phyloP scores from a whole-genome alignment of 1,140 invertebrate species.

The Drosophila dunni region DNA sequence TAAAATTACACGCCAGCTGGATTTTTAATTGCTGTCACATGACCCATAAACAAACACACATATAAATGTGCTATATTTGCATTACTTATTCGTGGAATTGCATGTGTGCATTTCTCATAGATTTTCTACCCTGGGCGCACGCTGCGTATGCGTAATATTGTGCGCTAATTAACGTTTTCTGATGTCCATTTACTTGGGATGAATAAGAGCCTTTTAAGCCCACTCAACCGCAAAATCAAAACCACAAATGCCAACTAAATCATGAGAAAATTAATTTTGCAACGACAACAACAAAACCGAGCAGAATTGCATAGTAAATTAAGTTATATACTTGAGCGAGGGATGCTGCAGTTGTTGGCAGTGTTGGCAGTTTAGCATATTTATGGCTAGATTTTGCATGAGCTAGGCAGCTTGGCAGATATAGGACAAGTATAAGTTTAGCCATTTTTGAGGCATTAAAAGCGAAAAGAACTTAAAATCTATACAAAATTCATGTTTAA shows the following conservation, averaged over 20 bases:
- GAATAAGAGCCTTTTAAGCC: constrained; percentile 54
- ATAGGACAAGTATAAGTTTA: too few relatives aligned
- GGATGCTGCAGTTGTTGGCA: constrained; percentile 17
- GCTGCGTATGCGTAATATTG: constrained; percentile 47
- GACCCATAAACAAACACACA: constrained; percentile 8
- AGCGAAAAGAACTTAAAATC: too few relatives aligned
- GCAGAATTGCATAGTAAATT: constrained; percentile 76
- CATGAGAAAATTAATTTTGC: constrained; percentile 79
- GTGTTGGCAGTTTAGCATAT: too few relatives aligned
- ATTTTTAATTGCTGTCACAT: constrained; percentile 17
- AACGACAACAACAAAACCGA: constrained; percentile 52
- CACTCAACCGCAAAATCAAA: constrained; percentile 78
- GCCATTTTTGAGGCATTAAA: too few relatives aligned
- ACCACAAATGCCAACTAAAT: constrained; percentile 78
- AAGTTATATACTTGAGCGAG: constrained; percentile 56
- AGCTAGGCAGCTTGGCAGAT: too few relatives aligned
- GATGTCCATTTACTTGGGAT: constrained; percentile 39
- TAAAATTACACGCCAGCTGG: constrained; percentile 24
- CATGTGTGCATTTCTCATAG: constrained; percentile 59
- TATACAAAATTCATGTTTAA: too few relatives aligned
- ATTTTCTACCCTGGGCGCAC: constrained; percentile 18
- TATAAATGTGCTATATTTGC: not conserved
- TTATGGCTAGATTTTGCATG: too few relatives aligned
- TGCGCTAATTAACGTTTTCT: constrained; percentile 68
- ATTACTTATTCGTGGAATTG: constrained; percentile 10